A percentile compares a stretch with the other conserved stretches of the same genome.
Conservation (phyloP, 2,797 vertebrate genomes). For the Thunnus albacares region DNA sequence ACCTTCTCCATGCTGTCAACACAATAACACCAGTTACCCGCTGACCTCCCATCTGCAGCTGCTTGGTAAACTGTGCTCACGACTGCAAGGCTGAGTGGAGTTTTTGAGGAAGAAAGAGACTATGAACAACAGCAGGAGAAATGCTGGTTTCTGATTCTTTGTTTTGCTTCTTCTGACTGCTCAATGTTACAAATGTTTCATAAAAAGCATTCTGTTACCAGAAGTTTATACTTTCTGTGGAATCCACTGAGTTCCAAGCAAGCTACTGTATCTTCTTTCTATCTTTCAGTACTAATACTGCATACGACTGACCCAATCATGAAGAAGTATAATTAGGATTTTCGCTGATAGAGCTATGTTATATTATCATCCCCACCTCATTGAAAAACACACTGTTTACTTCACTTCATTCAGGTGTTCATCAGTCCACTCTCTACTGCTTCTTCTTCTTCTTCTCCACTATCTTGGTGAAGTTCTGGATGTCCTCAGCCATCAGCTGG, state of each 20-base stretch:
- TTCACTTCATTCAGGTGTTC: not conserved
- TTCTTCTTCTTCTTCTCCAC: conserved; percentile 81
- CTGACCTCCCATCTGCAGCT: conserved; percentile 73
- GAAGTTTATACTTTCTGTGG: too few relatives aligned
- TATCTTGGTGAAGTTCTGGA: conserved; percentile 86
- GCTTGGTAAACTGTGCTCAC: conserved; percentile 26
- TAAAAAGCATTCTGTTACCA: not conserved
- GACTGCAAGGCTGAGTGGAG: conserved; percentile 22
- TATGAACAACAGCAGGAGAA: not conserved
- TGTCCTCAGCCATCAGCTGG: conserved; percentile 88
- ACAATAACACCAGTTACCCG: conserved; percentile 46
- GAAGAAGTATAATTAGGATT: not conserved
- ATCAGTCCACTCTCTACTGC: conserved; percentile 2
- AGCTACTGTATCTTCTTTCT: too few relatives aligned
- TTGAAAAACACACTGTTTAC: not conserved
- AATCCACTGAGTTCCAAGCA: too few relatives aligned
- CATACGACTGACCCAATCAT: not conserved
- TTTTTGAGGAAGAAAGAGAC: conserved; percentile 12
- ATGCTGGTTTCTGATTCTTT: not conserved
- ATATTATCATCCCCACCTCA: not conserved
- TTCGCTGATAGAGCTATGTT: not conserved
- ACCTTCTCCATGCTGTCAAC: conserved; percentile 57
- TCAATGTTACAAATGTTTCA: not conserved
- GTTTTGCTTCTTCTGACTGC: not conserved
- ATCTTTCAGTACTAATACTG: not conserved